phyloP scores from a whole-genome alignment of 2,888 invertebrate species.

The Conomelus anceps region DNA sequence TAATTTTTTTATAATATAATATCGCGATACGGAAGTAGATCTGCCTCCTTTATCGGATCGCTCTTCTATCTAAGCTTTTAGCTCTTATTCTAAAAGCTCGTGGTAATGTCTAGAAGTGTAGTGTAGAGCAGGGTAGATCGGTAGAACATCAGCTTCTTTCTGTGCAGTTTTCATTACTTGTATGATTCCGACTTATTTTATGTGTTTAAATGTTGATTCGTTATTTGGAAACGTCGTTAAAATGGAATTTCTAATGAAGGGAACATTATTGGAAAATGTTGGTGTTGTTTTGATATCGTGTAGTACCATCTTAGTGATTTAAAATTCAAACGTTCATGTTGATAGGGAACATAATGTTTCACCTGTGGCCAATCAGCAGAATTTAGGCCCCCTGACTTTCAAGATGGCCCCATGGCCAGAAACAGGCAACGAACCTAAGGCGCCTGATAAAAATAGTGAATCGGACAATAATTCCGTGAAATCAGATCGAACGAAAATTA shows the following conservation, averaged over 20 bases:
- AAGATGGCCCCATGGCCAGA: conserved; percentile 75
- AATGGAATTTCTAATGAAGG: not conserved
- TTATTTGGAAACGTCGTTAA: not conserved
- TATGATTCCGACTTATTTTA: not conserved
- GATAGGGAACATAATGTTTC: conserved; percentile 15
- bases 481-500: not conserved
- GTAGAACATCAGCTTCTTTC: not conserved
- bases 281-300: not conserved
- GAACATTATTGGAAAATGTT: not conserved
- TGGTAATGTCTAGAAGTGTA: not conserved
- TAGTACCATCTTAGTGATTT: not conserved
- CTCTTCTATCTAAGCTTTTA: not conserved
- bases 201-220: not conserved
- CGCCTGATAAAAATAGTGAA: conserved; percentile 59
- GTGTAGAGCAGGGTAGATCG: not conserved
- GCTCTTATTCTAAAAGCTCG: not conserved
- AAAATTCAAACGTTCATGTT: not conserved
- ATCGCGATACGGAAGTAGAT: too few species aligned
- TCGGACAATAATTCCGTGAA: not conserved
- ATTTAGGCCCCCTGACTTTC: conserved; percentile 35
- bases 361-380: conserved; percentile 28
- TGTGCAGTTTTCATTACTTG: not conserved
- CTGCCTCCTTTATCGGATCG: too few species aligned
- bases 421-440: conserved; percentile 68
- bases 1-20: too few species aligned